Conservation (phyloP, 1,140 invertebrate genomes). For the Manduca sexta region DNA sequence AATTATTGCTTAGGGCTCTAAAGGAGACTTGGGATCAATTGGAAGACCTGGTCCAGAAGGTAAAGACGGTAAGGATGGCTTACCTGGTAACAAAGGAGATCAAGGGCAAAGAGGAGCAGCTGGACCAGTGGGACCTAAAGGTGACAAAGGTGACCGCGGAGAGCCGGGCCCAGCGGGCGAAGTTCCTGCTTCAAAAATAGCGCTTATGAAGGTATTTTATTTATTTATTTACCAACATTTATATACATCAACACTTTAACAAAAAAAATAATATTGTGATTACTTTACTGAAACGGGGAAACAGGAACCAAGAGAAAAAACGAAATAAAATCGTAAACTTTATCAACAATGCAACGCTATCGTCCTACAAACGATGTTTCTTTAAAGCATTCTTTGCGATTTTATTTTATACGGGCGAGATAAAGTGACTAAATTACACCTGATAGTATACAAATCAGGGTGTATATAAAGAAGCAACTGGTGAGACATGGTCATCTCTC, state of each 20-base stretch:
- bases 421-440: too few species aligned
- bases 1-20: too few species aligned
- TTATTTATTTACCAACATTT: background rate
- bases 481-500: too few species aligned
- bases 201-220: slow-evolving; percentile 44
- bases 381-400: too few species aligned
- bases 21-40: background rate
- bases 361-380: too few species aligned
- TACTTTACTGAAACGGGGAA: background rate
- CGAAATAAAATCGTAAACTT: too few species aligned
- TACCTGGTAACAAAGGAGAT: slow-evolving; percentile 23
- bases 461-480: too few species aligned
- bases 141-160: slow-evolving; percentile 41
- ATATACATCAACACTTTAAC: background rate
- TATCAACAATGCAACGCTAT: too few species aligned
- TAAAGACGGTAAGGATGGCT: slow-evolving; percentile 31
- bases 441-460: too few species aligned
- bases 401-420: too few species aligned
- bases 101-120: slow-evolving; percentile 31
- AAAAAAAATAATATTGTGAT: background rate
- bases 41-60: slow-evolving; percentile 36
- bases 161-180: slow-evolving; percentile 32
- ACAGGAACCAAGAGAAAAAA: too few species aligned
- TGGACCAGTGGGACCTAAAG: slow-evolving; percentile 29
- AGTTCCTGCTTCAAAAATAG: slow-evolving; percentile 28